Percentiles rank a stretch among this genome's conserved stretches.
phyloP scores from a whole-genome alignment of 2,797 vertebrate species.

The Tapirus indicus region DNA sequence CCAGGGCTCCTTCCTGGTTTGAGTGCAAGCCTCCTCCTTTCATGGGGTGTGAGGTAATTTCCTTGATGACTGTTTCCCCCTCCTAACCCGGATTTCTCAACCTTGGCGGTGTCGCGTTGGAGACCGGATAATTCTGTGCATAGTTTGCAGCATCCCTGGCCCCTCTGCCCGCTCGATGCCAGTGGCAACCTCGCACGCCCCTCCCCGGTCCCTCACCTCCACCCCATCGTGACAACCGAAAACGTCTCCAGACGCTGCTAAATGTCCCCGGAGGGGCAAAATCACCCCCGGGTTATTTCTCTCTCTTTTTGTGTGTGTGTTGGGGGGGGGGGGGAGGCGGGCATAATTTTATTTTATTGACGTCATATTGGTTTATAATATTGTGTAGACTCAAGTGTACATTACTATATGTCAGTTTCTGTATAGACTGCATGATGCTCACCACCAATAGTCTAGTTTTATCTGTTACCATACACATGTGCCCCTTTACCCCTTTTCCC shows the following conservation, averaged over 20 bases:
- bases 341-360: too few species aligned
- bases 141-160: neutral
- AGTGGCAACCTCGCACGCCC: neutral
- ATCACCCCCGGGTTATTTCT: neutral
- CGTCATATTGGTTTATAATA: too few species aligned
- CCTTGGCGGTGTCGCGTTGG: rapidly evolving
- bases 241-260: neutral
- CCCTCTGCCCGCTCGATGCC: neutral
- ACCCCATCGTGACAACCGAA: neutral
- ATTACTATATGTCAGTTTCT: too few species aligned
- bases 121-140: neutral
- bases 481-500: too few species aligned
- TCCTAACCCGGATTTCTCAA: neutral
- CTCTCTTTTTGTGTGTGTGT: neutral
- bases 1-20: neutral
- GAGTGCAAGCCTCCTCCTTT: neutral
- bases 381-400: too few species aligned
- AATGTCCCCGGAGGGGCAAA: neutral
- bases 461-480: too few species aligned
- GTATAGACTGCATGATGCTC: too few species aligned
- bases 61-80: neutral
- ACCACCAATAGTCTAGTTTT: too few species aligned
- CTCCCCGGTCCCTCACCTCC: neutral
- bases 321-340: too few species aligned
- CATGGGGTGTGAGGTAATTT: neutral